A percentile compares a stretch with the other conserved stretches of the same genome.
Conservation (phyloP, 2,888 invertebrate genomes). For the Cetonia aurata region DNA sequence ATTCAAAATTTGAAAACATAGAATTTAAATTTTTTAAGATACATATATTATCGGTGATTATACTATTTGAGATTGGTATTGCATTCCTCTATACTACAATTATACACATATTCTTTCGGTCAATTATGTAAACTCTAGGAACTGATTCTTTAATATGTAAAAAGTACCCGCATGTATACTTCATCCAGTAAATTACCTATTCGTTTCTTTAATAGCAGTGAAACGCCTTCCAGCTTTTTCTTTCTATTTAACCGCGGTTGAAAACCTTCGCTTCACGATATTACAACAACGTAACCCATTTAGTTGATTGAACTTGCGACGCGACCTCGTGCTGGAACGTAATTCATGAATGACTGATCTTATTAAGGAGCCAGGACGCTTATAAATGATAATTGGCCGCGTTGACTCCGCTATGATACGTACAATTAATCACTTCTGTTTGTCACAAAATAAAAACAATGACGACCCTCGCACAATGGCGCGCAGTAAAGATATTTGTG, state of each 20-base stretch:
- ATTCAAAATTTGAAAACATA: no score
- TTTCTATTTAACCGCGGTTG: neutral
- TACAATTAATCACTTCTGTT: slow-evolving; percentile 32
- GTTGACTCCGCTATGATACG: neutral
- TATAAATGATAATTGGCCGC: slow-evolving; percentile 21
- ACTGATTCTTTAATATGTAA: slow-evolving; percentile 14
- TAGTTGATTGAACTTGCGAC: slow-evolving; percentile 35
- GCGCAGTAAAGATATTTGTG: slow-evolving; percentile 6
- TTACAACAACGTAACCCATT: slow-evolving; percentile 26
- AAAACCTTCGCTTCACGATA: slow-evolving; percentile 8
- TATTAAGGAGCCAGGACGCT: slow-evolving; percentile 25
- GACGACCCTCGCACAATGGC: slow-evolving; percentile 22
- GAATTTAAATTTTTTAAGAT: no score
- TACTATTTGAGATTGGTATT: no score
- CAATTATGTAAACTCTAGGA: neutral
- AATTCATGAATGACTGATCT: slow-evolving; percentile 37
- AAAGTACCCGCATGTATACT: slow-evolving; percentile 17
- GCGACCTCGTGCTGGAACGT: slow-evolving; percentile 26
- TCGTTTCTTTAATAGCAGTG: neutral
- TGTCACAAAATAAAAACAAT: slow-evolving; percentile 25
- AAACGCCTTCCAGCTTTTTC: slow-evolving; percentile 18
- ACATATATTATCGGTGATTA: no score
- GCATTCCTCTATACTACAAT: no score
- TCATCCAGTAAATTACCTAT: slow-evolving; percentile 15
- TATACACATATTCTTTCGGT: no score